Base-by-base conservation (phyloP, 2,113 vertebrate species). In the Pheucticus melanocephalus region DNA sequence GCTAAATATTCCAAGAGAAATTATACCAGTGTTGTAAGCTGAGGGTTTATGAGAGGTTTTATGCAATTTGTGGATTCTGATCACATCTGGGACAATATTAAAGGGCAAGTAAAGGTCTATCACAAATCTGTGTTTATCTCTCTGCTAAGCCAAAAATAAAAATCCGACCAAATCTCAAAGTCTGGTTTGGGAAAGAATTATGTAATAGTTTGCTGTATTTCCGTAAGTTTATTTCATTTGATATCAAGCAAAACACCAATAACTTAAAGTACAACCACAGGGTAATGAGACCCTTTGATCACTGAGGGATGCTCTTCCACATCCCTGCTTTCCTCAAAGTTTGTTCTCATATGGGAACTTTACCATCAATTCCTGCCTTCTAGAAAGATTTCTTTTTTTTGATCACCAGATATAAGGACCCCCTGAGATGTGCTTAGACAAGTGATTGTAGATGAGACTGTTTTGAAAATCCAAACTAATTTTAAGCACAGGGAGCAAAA, bases 41-140 rank as follows among this genome's bases (percentile, higher is more conserved):
- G 27, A 31, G 75, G 56, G 10, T 88, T 97, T 96, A 95, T 25
- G 75, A 95, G 92, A 80, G 83, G 66, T 69, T 95, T 96, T 81
- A 92, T 82, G 69, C 56, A 90, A 86, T 92, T 95, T 83, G 60
- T 83, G 89, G 73, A 91, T 94, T 94, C 71, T 82, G 65, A 88
- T 95, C 86, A 61, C 78, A 91, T 91, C 82, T 42, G 50, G 93
- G 82, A 93, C 6, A 63, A 91, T 81, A 97, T 31, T 25, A 95
- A 96, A 97, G 72, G 79, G 68, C 83, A 89, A 95, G 56, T 64
- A 87, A 96, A 90, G 56, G 63, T 77, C 94, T 80, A 25, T 39
- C 57, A 82, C 90, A 96, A 92, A 95, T 83, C 94, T 75, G 84
- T 85, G 82, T 91, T 97, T 91, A 70, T 92, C 63, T 88, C 79